Conservation (phyloP, 2,797 vertebrate genomes). For the Eidolon dupreanum region DNA sequence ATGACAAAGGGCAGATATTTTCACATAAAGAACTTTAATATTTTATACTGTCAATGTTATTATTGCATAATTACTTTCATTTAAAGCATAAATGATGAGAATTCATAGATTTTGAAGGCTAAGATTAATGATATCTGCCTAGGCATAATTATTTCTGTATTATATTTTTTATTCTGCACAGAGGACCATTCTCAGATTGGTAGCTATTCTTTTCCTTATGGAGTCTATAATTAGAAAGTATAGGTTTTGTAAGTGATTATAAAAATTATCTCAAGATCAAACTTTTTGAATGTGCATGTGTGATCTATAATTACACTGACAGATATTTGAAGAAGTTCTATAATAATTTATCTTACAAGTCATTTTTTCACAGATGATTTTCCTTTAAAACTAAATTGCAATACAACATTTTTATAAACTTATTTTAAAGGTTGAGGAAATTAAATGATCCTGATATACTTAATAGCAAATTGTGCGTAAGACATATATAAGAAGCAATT, state of each 20-base stretch:
- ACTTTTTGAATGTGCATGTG: background rate
- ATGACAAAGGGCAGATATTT: background rate
- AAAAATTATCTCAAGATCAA: background rate
- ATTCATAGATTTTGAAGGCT: background rate
- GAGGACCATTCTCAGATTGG: background rate
- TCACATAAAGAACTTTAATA: background rate
- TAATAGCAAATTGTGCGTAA: background rate
- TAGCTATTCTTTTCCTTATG: background rate
- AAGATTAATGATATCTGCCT: background rate
- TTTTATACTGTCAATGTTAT: background rate
- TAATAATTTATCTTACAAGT: background rate
- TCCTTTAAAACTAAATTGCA: background rate
- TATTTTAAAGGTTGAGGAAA: background rate
- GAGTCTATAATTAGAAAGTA: background rate
- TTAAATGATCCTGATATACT: background rate
- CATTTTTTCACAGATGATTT: background rate
- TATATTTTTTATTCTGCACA: background rate
- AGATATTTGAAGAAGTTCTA: conserved; percentile 14
- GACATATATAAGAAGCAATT: background rate
- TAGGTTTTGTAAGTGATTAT: background rate
- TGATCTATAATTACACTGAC: background rate
- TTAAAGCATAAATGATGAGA: background rate
- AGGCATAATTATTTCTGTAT: background rate
- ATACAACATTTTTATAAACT: background rate
- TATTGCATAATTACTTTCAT: conserved; percentile 23